A percentile compares a stretch with the other conserved stretches of the same genome.
phyloP scores from a whole-genome alignment of 2,888 invertebrate genomes.

The Euclidia mi region DNA sequence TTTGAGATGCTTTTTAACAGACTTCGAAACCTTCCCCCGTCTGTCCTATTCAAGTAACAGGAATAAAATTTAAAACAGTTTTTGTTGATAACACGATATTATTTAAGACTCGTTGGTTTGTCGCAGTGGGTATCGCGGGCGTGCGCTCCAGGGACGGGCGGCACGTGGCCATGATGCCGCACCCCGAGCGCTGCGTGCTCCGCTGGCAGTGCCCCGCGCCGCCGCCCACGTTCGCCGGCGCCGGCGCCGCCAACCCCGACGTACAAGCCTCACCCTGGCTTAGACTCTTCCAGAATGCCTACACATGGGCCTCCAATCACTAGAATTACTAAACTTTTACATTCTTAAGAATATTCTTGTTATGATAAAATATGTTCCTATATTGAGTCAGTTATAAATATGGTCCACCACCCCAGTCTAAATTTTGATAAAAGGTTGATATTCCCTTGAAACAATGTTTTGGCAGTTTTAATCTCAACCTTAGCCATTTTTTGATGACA shows the following conservation, averaged over 20 bases:
- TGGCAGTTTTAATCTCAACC: too few relatives aligned
- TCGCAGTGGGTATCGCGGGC: slow-evolving; percentile 95
- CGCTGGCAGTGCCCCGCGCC: slow-evolving; percentile 97
- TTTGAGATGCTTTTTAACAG: too few relatives aligned
- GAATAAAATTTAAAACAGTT: too few relatives aligned
- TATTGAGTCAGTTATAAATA: too few relatives aligned
- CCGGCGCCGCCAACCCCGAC: slow-evolving; percentile 84
- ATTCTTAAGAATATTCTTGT: background rate
- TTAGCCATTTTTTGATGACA: too few relatives aligned
- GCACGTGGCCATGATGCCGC: slow-evolving; percentile 99
- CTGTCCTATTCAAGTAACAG: too few relatives aligned
- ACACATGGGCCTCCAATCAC: slow-evolving; percentile 91
- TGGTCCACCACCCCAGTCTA: too few relatives aligned
- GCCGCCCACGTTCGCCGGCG: slow-evolving; percentile 10
- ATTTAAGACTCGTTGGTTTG: background rate
- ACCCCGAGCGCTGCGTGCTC: slow-evolving; percentile 97
- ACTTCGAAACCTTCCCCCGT: too few relatives aligned
- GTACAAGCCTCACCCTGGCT: slow-evolving; percentile 96
- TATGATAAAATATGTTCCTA: background rate
- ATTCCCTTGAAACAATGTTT: too few relatives aligned
- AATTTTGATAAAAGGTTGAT: too few relatives aligned
- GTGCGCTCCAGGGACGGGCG: slow-evolving; percentile 97
- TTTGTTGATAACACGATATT: too few relatives aligned
- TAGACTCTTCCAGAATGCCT: slow-evolving; percentile 97
- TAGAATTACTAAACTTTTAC: slow-evolving; percentile 26